Evolutionary conservation across 2,113 vertebrate species (phyloP), one percentile per base, ranked within the genome.

Genomic region (Conger conger): DNA sequence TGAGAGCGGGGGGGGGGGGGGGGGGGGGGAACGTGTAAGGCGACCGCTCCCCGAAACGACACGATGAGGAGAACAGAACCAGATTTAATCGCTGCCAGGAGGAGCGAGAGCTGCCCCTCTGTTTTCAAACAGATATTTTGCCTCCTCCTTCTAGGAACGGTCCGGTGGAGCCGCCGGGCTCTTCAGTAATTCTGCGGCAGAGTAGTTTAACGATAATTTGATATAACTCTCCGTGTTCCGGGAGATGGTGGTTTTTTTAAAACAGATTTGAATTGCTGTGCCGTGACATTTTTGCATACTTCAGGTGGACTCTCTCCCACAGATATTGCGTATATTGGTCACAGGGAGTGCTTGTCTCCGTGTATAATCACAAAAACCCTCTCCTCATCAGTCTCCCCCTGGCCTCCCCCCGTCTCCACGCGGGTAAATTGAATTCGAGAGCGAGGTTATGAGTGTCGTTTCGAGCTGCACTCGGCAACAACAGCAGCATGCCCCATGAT

Each of bases 401-500:
- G 38, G 38, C 37, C 42, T n/a, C 16, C 7, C 13, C 45, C 8
- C 0, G 20, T 76, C 54, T 20, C 53, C 57, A 37, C 35, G 15
- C 40, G 36, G 84, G n/a, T 15, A 79, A 82, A 82, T 82, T 53
- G 54, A 79, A 80, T 87, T 83, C 81, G 33, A 86, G 73, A 83
- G 77, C 37, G 23, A 83, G 84, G 73, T 63, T 73, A 13, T 63
- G 30, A 37, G 76, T 30, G 50, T 37, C 81, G 50, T 77, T 76
- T 81, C 30, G 5, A 79, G 76, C 73, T 76, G 27, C 68, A 33
- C 68, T 73, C 68, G 30, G 84, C 63, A n/a, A 76, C 45, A 85
- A 82, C 81, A 27, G 57, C 42, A 54, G 68, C 82, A 78, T 83
- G 83, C 37, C 82, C 37, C 80, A 84, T 86, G 84, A 83, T 85